phyloP scores from a whole-genome alignment of 2,113 vertebrate genomes.

The Carassius gibelio region DNA sequence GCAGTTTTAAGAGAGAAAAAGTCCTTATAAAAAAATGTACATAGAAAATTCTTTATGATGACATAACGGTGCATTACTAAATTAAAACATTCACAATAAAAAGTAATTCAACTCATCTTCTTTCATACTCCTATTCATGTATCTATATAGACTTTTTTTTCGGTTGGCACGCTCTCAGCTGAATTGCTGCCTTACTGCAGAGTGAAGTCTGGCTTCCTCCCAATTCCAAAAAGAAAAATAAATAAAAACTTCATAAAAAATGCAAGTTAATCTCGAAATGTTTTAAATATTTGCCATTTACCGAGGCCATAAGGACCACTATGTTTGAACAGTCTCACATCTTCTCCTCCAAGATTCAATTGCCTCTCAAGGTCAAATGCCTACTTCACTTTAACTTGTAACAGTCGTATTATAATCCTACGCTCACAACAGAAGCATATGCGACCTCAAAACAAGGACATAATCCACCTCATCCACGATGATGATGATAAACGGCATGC shows the following conservation, averaged over 20 bases:
- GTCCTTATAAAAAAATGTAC: not conserved
- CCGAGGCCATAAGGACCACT: not conserved
- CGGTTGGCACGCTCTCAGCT: not conserved
- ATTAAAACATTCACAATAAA: not conserved
- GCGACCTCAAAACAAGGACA: slow-evolving; percentile 64
- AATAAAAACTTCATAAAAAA: not conserved
- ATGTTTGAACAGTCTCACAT: slow-evolving; percentile 5
- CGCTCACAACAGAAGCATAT: slow-evolving; percentile 43
- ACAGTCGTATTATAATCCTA: not conserved
- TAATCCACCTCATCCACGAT: slow-evolving; percentile 41
- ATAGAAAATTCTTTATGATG: not conserved
- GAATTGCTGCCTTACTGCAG: slow-evolving; percentile 9
- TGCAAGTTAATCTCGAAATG: slow-evolving; percentile 15
- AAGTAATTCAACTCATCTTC: slow-evolving; percentile 1
- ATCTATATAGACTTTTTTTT: not conserved
- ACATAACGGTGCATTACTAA: not conserved
- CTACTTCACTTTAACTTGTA: slow-evolving; percentile 16
- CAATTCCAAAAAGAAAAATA: slow-evolving; percentile 3
- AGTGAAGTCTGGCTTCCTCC: slow-evolving; percentile 15
- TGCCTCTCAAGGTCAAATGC: slow-evolving; percentile 31
- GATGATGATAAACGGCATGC: slow-evolving; percentile 63
- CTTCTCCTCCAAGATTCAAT: not conserved
- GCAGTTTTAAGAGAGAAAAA: not conserved
- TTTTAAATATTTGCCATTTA: not conserved
- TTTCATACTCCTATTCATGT: slow-evolving; percentile 1